Conservation (phyloP, 2,888 invertebrate genomes). For the Pogonocherus hispidulus region DNA sequence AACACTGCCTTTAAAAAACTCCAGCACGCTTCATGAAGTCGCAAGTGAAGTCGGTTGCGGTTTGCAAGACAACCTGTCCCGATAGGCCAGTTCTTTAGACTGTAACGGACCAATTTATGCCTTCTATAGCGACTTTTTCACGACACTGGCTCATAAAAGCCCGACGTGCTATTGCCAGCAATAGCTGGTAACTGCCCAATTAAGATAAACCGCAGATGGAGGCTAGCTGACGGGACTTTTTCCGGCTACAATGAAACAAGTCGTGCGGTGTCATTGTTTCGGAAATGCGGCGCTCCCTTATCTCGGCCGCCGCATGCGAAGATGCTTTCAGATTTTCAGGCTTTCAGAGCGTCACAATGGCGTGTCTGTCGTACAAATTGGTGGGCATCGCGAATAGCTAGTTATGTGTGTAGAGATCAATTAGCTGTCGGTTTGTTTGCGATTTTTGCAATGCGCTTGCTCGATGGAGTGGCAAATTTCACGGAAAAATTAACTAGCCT, state of each 20-base stretch:
- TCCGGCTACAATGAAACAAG: slow-evolving; percentile 16
- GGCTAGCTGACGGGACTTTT: slow-evolving; percentile 20
- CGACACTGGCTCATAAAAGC: slow-evolving; percentile 7
- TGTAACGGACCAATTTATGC: no score
- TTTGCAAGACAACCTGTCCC: no score
- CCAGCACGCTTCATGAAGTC: no score
- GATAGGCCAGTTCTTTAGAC: no score
- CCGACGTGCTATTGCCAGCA: slow-evolving; percentile 4
- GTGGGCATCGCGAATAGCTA: neutral
- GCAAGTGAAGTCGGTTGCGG: no score
- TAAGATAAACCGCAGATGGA: slow-evolving; percentile 21
- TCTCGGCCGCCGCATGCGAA: slow-evolving; percentile 7
- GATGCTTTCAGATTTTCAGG: slow-evolving; percentile 10
- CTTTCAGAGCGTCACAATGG: neutral
- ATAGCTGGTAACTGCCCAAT: slow-evolving; percentile 17
- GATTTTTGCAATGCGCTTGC: neutral
- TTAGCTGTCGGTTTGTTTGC: neutral
- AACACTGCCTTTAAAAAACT: no score
- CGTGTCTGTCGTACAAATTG: neutral
- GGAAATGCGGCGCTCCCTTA: slow-evolving; percentile 15
- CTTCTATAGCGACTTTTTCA: slow-evolving; percentile 9
- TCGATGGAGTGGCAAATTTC: neutral
- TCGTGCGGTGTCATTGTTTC: slow-evolving; percentile 19
- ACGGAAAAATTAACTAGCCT: neutral
- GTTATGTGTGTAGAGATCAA: slow-evolving; percentile 13